phyloP scores from a whole-genome alignment of 2,113 vertebrate species.

The human region DNA sequence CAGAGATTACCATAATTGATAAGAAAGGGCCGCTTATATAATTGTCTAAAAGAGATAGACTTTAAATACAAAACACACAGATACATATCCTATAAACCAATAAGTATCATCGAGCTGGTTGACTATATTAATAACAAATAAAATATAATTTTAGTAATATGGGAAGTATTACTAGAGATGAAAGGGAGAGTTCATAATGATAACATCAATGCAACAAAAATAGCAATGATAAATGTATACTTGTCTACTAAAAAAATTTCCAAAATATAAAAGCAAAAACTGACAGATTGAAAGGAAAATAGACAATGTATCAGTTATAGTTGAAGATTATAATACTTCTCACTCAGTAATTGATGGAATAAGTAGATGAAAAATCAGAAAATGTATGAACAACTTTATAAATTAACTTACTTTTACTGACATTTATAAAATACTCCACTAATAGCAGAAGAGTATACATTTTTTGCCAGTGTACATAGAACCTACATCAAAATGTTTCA shows the following conservation, averaged over 20 bases:
- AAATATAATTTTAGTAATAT: neutral
- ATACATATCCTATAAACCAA: neutral
- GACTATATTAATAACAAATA: neutral
- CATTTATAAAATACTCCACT: neutral
- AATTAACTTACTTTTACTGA: neutral
- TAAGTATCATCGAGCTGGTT: neutral
- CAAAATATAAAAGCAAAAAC: neutral
- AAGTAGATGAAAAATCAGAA: neutral
- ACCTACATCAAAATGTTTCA: neutral
- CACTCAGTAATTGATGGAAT: neutral
- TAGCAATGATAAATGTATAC: neutral
- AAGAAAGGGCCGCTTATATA: neutral
- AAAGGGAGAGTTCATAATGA: neutral
- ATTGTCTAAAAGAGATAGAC: neutral
- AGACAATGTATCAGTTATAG: neutral
- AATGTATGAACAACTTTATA: neutral
- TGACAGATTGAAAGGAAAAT: neutral
- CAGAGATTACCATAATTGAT: neutral
- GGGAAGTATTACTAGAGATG: neutral
- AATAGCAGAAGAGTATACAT: neutral
- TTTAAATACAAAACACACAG: neutral
- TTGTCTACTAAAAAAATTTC: neutral
- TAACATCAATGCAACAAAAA: neutral
- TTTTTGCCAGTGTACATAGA: neutral
- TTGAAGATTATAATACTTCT: neutral